Evolutionary conservation across 2,888 invertebrate species (phyloP), one percentile per base, ranked within the genome.

Genomic region (Hartigia nigra): DNA sequence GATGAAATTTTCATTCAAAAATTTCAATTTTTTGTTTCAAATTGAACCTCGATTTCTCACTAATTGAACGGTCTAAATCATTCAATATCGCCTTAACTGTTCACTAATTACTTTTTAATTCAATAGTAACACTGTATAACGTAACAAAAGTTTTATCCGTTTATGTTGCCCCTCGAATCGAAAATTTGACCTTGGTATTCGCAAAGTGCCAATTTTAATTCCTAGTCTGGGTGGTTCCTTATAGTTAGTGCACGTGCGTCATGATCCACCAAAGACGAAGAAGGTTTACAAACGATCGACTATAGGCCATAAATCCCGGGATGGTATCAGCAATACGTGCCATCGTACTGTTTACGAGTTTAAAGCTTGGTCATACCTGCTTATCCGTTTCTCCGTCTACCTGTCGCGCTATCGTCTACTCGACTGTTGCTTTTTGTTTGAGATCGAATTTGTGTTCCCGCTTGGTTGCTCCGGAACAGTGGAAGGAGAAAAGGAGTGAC

Each of bases 371-470:
- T 34, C 35, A 75, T 55, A 55, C 32, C 34, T 34, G 14, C 75
- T 76, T 70, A 39, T 23, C 36, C 74, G 23, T 77, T 76, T 70
- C 35, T 23, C 36, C 74, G 23, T 77, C 76, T 69, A 34, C 76
- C 70, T 76, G 77, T 75, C 75, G 75, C 78, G 78, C 77, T 36
- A 78, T 79, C 82, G 78, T 77, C 78, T 76, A 80, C 70, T 77
- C 76, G 76, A 81, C 82, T 82, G 82, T 78, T 75, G 76, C 75
- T 31, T 75, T 36, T 32, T n/a, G 75, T 37, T n/a, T 14, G 36
- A 75, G 75, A 36, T 75, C 23, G 75, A 75, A 75, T 35, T 35
- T 11, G 75, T 14, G 75, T 75, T 75, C 75, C 36, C 34, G 75
- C 75, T 74, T 75, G 55, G 55, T 55, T 55, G 55, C 55, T 55